Percentiles rank a stretch among this genome's conserved stretches.
Evolutionary conservation across 1,140 invertebrate genomes (phyloP).

Genomic region (Nasonia giraulti): DNA sequence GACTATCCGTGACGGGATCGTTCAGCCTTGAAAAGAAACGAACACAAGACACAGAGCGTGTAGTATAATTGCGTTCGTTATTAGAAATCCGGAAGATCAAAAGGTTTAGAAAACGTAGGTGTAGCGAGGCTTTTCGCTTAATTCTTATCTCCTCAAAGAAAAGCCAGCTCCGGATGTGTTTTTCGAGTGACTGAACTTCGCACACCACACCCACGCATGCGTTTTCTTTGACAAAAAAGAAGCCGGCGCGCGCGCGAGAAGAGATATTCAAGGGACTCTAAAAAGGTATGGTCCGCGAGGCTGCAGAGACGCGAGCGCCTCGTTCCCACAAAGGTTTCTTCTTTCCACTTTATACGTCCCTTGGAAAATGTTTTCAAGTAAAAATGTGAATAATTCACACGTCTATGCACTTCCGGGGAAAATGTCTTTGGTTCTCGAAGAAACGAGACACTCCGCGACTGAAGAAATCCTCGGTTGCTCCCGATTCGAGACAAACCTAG

Average conservation of each 20-base stretch:
- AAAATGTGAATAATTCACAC: conserved; percentile 38
- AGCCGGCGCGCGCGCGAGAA: background rate
- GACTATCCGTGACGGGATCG: background rate
- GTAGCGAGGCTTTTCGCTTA: background rate
- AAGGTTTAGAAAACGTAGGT: conserved; percentile 24
- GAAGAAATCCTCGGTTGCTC: background rate
- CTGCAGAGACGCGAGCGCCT: background rate
- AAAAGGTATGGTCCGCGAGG: conserved; percentile 34
- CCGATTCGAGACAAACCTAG: no score
- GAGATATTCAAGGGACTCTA: conserved; percentile 28
- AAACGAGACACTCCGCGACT: background rate
- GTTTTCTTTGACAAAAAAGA: conserved; percentile 45
- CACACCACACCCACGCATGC: background rate
- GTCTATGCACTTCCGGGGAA: background rate
- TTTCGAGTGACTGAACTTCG: conserved; percentile 42
- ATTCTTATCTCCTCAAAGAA: conserved; percentile 40
- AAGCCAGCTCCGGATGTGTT: conserved; percentile 14
- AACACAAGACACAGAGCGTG: background rate
- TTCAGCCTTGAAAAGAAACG: background rate
- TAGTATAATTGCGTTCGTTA: conserved; percentile 7
- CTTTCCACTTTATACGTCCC: conserved; percentile 30
- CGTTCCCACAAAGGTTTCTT: conserved; percentile 29
- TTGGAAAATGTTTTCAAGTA: conserved; percentile 6
- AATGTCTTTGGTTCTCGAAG: background rate
- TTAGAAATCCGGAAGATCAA: conserved; percentile 17